Evolutionary conservation across 2,797 vertebrate species (phyloP), one percentile per base, ranked within the genome.

Genomic region (Pangasius sanitwongsei): DNA sequence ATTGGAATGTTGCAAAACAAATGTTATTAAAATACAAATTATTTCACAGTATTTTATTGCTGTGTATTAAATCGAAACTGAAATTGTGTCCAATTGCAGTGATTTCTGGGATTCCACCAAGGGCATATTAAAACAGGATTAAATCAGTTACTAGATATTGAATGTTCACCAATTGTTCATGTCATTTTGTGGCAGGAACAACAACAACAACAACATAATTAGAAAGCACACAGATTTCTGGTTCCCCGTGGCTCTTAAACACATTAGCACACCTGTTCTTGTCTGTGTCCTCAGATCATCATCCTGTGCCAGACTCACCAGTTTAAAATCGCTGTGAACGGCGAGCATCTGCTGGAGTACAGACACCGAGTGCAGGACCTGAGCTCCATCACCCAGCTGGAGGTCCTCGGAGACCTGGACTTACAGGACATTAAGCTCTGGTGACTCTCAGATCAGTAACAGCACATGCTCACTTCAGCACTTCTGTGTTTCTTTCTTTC

Each of bases 291-390:
- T 57, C 93, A 99, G 98, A 95, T 99, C 85, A 96, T 99, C 84
- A 94, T 99, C 93, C 97, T 97, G 83, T 99, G 98, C 92, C 97
- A 98, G 87, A 87, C 95, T 37, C 96, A 96, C 87, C 97, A 97
- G 92, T 99, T 98, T 95, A 99, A 98, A 92, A 94, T 99, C 89
- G 98, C 98, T 0, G 88, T 99, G 85, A 99, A 99, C 11, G 98
- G 98, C 48, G 95, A 95, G 1, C 98, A 99, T 94, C 91, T 95
- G 91, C 95, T 99, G 92, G 97, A 98, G 88, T 99, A 98, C 95
- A 97, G 97, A 80, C 97, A 99, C 90, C 96, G 98, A 85, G 97
- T 97, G 89, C 98, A 98, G 94, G 97, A 98, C 72, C 96, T 99
- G 75, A 95, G 93, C 92, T 97, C 96, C 91, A 97, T 99, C 3